Evolutionary conservation across 2,888 invertebrate genomes (phyloP).

Genomic region (Drosophila paucipuncta): DNA sequence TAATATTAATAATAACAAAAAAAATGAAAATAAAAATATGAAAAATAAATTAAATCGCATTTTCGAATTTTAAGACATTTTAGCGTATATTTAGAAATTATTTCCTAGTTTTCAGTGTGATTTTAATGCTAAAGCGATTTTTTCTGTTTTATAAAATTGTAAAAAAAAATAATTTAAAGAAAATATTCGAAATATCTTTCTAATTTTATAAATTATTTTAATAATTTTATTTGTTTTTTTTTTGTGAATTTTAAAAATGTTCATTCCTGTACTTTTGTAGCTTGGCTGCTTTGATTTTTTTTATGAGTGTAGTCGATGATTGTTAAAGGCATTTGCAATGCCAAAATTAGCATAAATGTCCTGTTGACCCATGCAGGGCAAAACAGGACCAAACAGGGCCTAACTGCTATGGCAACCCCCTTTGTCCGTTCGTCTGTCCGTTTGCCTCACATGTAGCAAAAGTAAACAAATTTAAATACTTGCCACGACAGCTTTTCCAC

Average conservation of each 20-base stretch:
- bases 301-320: background rate
- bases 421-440: background rate
- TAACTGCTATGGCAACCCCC: slow-evolving; percentile 41
- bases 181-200: background rate
- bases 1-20: background rate
- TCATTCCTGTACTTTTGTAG: background rate
- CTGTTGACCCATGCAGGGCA: slow-evolving; percentile 41
- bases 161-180: background rate
- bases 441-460: slow-evolving; percentile 26
- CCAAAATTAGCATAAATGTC: slow-evolving; percentile 27
- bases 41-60: background rate
- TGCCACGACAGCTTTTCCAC: slow-evolving; percentile 41
- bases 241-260: background rate
- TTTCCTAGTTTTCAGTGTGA: background rate
- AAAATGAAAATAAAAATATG: background rate
- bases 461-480: slow-evolving; percentile 61
- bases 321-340: slow-evolving; percentile 20
- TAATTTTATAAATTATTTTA: background rate
- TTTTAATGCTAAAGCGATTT: background rate
- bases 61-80: background rate
- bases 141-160: background rate
- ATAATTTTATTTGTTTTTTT: background rate
- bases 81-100: background rate
- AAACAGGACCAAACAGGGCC: slow-evolving; percentile 19
- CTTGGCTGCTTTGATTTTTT: background rate